Percentiles rank a stretch among this genome's conserved stretches.
Evolutionary conservation across 2,888 invertebrate genomes (phyloP).

Genomic region (Barypeithes pellucidus): DNA sequence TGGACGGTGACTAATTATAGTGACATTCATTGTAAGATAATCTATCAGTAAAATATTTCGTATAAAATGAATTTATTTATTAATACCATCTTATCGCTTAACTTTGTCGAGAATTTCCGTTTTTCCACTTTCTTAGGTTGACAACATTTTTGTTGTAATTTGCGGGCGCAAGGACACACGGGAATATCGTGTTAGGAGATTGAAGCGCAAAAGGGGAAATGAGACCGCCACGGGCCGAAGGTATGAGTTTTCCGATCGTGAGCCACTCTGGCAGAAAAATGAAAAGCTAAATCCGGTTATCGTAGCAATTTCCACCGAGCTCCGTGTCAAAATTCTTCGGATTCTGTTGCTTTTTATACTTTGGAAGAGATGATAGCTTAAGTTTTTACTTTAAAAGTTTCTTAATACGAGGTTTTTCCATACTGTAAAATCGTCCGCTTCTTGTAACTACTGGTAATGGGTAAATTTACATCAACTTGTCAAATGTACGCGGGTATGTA

Average conservation of each 20-base stretch:
- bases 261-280: conserved; percentile 73
- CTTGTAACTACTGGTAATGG: no score
- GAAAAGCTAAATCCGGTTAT: conserved; percentile 74
- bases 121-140: conserved; percentile 41
- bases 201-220: conserved; percentile 54
- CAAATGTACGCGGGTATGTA: no score
- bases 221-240: conserved; percentile 54
- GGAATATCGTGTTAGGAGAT: conserved; percentile 51
- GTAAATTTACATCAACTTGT: no score
- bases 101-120: conserved; percentile 13
- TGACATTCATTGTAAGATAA: no score
- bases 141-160: conserved; percentile 50
- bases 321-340: conserved; percentile 40
- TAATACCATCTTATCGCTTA: background rate
- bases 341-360: conserved; percentile 34
- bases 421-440: no score
- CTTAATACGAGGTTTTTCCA: no score
- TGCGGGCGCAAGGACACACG: conserved; percentile 50
- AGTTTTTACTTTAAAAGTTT: background rate
- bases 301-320: conserved; percentile 70
- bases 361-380: conserved; percentile 8
- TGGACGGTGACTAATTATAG: no score
- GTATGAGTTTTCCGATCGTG: conserved; percentile 54
- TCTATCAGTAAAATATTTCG: no score
- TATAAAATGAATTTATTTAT: no score